Base-by-base conservation (phyloP, 1,140 invertebrate genomes). In the Cydia splendana region DNA sequence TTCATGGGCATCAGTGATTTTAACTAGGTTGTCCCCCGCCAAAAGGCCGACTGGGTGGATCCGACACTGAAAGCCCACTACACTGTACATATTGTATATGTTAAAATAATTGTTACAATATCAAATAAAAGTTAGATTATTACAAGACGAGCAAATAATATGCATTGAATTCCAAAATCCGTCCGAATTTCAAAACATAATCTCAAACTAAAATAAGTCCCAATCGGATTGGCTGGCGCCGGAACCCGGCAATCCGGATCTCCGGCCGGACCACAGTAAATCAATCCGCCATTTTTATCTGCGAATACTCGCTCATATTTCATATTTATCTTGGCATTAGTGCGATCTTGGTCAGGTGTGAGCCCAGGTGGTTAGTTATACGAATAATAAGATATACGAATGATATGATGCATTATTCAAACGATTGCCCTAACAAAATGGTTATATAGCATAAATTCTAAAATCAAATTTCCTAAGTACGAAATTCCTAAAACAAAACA, bases 261-360 rank as follows among this genome's bases (percentile, higher is more conserved):
- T 45, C 67, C 67, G 34, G 67, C 67, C 30, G 71, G 78, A 77
- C 81, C 80, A 76, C 80, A 67, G 81, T 85, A 83, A 85, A 85
- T 85, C 82, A 85, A 84, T 84, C 84, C 79, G 65, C 76, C 77
- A 82, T 82, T 83, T 83, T 81, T 81, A 78, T 80, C 77, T 81
- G 69, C 78, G 65, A 78, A 18, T 69, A 69, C 65, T 69, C 28
- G 53, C 81, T 84, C 80, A 80, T 83, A 81, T 83, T 81, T 84
- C 80, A 81, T 84, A 84, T 84, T 84, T 84, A 78, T 79, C 77
- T 79, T 78, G 75, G 78, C 81, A 84, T 84, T 84, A 83, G 81
- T 80, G 79, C 62, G 76, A 80, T 76, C 74, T 75, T 74, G 73
- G 74, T 74, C 80, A 82, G 78, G 74, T 65, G 74, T 65, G 24